Evolutionary conservation across 2,797 vertebrate genomes (phyloP), one percentile per base, ranked within the genome.

Genomic region (Peromyscus attwateri): DNA sequence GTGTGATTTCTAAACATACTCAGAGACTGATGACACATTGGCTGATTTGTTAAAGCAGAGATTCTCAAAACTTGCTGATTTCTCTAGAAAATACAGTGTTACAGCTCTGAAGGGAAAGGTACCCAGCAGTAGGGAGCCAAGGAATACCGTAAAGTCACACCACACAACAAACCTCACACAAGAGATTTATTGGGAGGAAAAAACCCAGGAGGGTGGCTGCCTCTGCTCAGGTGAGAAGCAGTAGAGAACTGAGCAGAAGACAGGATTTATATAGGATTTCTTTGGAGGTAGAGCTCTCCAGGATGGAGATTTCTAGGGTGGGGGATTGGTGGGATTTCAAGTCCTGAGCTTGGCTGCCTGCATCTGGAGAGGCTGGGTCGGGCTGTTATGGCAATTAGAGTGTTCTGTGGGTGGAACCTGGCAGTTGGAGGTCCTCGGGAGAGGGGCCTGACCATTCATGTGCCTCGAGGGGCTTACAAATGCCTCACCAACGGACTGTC

Each of bases 1-100:
- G 31, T 85, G 68, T 91, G 27, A 93, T 84, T 93, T 95, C 93
- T 73, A 84, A 94, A 93, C 27, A 93, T 8, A 91, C 4, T 94
- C 52, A 75, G 76, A 80, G 11, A 75, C 9, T n/a, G n/a, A n/a
- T 94, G 23, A 34, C 25, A 95, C 73, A 81, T 87, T 64, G 64
- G 31, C 3, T 76, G 23, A 87, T 90, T 92, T 92, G 76, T 79
- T 96, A 89, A 75, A 92, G 19, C 14, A 37, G 31, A 88, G 95
- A 57, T 3, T 66, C 40, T 82, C 29, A 77, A 73, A 55, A 89
- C 40, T 37, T 71, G 10, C n/a, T 79, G 34, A 31, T 14, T 92
- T 94, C 52, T 84, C 31, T 75, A 83, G 40, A 89, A 23, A 96
- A 62, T 66, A 12, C 6, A 11, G 57, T 60, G 19, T 60, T 60